Conservation (phyloP, 2,888 invertebrate species). For the Anticlea derivata region DNA sequence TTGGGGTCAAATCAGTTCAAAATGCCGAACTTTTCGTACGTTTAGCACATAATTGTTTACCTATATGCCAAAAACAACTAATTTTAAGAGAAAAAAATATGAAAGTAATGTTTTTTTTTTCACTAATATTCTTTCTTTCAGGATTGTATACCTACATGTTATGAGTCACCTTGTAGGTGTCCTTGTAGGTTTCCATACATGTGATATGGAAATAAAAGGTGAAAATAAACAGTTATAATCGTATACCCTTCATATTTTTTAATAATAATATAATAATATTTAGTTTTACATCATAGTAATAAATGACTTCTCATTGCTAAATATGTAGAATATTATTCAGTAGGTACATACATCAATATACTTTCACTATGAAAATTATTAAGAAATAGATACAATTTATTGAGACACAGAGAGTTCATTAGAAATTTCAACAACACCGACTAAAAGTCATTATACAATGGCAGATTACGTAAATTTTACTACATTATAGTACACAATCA, state of each 20-base stretch:
- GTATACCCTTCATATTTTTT: conserved; percentile 33
- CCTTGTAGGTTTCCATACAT: no score
- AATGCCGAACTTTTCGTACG: no score
- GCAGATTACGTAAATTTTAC: conserved; percentile 24
- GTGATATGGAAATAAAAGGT: no score
- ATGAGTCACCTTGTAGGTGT: no score
- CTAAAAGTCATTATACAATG: conserved; percentile 17
- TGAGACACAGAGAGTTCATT: conserved; percentile 22
- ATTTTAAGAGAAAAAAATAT: no score
- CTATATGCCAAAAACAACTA: no score
- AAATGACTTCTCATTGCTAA: conserved; percentile 32
- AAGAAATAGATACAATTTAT: conserved; percentile 22
- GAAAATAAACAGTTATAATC: not conserved
- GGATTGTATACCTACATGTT: no score
- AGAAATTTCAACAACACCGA: conserved; percentile 25
- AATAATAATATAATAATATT: conserved; percentile 36
- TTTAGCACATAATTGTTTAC: no score
- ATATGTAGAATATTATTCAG: conserved; percentile 28
- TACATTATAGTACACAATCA: conserved; percentile 20
- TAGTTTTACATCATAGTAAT: conserved; percentile 33
- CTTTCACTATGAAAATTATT: conserved; percentile 31
- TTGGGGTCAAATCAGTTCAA: no score
- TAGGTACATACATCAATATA: conserved; percentile 27
- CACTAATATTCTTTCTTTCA: no score
- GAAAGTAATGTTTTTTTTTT: no score